A percentile compares a stretch with the other conserved stretches of the same genome.
phyloP scores from a whole-genome alignment of 1,140 invertebrate genomes.

The Sitobion miscanthi region DNA sequence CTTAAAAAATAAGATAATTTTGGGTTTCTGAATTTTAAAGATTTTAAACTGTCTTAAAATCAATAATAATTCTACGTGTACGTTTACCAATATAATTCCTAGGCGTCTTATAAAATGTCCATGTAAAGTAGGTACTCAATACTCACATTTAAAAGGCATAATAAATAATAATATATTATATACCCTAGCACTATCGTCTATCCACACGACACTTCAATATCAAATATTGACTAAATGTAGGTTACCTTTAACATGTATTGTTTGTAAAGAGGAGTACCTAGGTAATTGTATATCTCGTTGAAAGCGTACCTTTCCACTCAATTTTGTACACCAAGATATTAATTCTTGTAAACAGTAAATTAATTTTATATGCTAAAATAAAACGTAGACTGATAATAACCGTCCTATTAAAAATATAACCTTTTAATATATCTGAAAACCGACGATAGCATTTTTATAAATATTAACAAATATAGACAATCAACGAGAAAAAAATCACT shows the following conservation, averaged over 20 bases:
- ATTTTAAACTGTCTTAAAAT: background rate
- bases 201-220: background rate
- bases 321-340: background rate
- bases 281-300: background rate
- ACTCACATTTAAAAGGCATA: background rate
- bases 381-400: background rate
- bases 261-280: background rate
- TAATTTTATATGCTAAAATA: background rate
- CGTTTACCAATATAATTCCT: background rate
- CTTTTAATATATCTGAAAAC: background rate
- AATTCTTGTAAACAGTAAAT: background rate
- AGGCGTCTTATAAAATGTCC: background rate
- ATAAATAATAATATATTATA: background rate
- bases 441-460: background rate
- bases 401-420: background rate
- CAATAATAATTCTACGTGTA: background rate
- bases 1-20: background rate
- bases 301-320: background rate
- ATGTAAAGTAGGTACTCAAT: background rate
- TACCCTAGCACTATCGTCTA: background rate
- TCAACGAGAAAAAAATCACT: background rate
- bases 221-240: background rate
- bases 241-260: background rate
- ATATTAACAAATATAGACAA: too few species aligned
- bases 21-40: background rate